Conservation (phyloP, 2,113 vertebrate genomes). For the Pica pica region DNA sequence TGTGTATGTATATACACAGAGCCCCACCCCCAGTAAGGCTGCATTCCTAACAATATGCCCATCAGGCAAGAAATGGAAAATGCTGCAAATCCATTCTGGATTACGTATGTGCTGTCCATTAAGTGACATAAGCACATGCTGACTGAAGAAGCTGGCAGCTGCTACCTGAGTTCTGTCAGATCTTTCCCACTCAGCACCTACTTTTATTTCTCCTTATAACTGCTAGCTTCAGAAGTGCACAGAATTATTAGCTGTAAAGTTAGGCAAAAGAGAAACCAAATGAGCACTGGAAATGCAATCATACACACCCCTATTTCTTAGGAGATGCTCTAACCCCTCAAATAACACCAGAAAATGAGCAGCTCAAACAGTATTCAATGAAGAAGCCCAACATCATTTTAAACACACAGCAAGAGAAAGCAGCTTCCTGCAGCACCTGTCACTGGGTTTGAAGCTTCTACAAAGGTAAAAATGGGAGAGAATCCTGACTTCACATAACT, state of each 20-base stretch:
- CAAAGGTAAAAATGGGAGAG: background rate
- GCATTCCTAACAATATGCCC: background rate
- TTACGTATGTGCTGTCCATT: background rate
- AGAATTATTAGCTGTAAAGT: background rate
- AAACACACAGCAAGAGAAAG: background rate
- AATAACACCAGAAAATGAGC: background rate
- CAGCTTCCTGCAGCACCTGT: background rate
- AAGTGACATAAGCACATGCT: background rate
- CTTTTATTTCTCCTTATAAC: background rate
- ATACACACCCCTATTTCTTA: background rate
- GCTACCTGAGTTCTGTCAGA: background rate
- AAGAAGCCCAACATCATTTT: background rate
- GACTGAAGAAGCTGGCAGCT: background rate
- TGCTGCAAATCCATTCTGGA: background rate
- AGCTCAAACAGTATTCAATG: background rate
- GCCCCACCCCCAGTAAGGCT: background rate
- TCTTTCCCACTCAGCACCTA: background rate
- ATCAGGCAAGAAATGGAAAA: background rate
- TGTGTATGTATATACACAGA: background rate
- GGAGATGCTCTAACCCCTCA: background rate
- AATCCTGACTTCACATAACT: background rate
- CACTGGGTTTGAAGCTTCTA: background rate
- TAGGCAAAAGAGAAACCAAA: background rate
- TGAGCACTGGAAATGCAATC: background rate
- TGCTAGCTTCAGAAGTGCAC: background rate